Percentiles rank a stretch among this genome's conserved stretches.
These are phyloP conservation scores for Encarsia formosa DNA, from an alignment of 2,888 invertebrate species.

Conservation along the genomic window DNA sequence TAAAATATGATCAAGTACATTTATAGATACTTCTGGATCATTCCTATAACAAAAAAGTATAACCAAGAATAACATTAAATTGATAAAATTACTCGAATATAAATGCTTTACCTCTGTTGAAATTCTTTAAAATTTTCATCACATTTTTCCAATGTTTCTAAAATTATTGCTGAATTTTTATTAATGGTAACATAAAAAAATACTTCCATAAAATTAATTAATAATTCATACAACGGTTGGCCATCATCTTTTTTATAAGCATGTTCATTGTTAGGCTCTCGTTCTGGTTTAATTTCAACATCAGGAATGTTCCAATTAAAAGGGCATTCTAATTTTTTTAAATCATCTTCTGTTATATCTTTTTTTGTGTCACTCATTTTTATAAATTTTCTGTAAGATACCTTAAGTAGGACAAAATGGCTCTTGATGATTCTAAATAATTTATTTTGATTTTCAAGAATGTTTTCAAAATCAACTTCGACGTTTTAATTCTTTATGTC, in stretches of 20 bases:
- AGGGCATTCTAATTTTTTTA: constrained; percentile 6
- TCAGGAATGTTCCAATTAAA: neutral
- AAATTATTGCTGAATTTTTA: neutral
- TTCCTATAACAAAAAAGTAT: constrained; percentile 1
- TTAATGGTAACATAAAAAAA: neutral
- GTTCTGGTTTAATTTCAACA: no score
- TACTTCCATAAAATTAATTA: neutral
- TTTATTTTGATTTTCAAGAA: no score
- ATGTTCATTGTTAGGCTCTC: neutral
- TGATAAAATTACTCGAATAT: neutral
- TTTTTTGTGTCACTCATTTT: no score
- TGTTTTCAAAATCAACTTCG: no score
- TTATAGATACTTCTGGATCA: constrained; percentile 1
- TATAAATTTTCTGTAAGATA: no score
- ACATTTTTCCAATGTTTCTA: neutral
- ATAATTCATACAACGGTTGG: neutral
- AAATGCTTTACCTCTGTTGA: neutral
- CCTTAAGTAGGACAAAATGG: no score
- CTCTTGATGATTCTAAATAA: no score
- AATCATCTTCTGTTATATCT: no score
- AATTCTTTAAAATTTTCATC: neutral
- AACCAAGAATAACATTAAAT: neutral
- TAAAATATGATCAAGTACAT: neutral
- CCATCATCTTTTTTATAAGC: neutral
- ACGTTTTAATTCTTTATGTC: no score